These are phyloP conservation scores for Chloromyia formosa DNA, from an alignment of 2,888 invertebrate species.

Conservation along the genomic window DNA sequence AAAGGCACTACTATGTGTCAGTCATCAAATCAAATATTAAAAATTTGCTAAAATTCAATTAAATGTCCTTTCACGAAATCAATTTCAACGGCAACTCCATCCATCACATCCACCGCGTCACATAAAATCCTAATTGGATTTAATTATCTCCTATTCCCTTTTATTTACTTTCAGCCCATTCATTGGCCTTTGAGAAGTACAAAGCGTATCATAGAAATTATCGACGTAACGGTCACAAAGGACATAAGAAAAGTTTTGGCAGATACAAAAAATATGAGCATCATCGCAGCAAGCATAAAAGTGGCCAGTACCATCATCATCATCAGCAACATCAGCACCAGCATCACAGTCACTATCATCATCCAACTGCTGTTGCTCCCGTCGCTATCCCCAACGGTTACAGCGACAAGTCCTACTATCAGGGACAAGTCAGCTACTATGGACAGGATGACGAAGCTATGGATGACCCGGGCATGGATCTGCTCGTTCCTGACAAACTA, in stretches of 20 bases:
- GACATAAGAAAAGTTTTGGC: constrained; percentile 59
- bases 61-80: too few relatives aligned
- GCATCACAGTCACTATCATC: constrained; percentile 45
- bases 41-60: too few relatives aligned
- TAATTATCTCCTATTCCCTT: neutral
- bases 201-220: constrained; percentile 58
- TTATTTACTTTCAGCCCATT: constrained; percentile 44
- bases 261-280: constrained; percentile 47
- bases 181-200: constrained; percentile 57
- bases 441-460: constrained; percentile 55
- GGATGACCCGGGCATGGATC: neutral
- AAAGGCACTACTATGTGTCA: too few relatives aligned
- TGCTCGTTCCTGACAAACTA: constrained; percentile 13
- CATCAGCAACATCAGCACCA: constrained; percentile 47
- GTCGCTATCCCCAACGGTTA: constrained; percentile 41
- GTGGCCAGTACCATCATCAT: constrained; percentile 44
- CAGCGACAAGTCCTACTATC: constrained; percentile 56
- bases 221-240: constrained; percentile 59
- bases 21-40: too few relatives aligned
- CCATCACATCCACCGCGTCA: too few relatives aligned
- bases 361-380: neutral
- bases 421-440: constrained; percentile 60
- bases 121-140: too few relatives aligned
- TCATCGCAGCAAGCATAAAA: constrained; percentile 32
- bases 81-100: too few relatives aligned